Evolutionary conservation across 1,140 invertebrate species (phyloP).

Genomic region (Neodiprion fabricii): DNA sequence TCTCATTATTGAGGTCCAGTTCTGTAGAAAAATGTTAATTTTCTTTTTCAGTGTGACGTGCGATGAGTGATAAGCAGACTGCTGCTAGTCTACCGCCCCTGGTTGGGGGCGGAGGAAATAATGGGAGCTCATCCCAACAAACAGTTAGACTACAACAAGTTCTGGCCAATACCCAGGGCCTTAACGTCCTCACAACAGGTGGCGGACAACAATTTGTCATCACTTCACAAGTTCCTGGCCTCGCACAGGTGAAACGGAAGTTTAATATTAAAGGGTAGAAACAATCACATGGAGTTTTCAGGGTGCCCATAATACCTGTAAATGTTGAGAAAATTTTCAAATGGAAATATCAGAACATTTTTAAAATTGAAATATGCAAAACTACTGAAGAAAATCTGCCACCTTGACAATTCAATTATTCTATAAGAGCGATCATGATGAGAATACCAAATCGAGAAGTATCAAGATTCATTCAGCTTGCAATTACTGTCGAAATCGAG

Average conservation of each 20-base stretch:
- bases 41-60: slow-evolving; percentile 52
- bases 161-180: slow-evolving; percentile 55
- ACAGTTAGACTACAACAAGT: slow-evolving; percentile 60
- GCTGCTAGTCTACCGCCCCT: slow-evolving; percentile 59
- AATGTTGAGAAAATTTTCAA: slow-evolving; percentile 30
- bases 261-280: neutral
- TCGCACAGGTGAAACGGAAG: slow-evolving; percentile 49
- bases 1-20: too few species aligned
- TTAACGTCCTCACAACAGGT: slow-evolving; percentile 57
- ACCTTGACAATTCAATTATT: too few species aligned
- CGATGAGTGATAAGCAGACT: slow-evolving; percentile 63
- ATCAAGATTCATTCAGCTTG: slow-evolving; percentile 40
- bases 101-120: slow-evolving; percentile 54
- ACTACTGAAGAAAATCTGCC: too few species aligned
- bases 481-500: slow-evolving; percentile 39
- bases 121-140: slow-evolving; percentile 52
- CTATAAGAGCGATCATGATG: slow-evolving; percentile 27
- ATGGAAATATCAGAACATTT: too few species aligned
- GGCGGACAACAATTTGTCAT: slow-evolving; percentile 61
- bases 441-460: slow-evolving; percentile 43
- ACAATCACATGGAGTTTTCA: too few species aligned
- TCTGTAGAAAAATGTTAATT: too few species aligned
- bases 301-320: slow-evolving; percentile 28
- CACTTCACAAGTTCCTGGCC: slow-evolving; percentile 59
- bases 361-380: too few species aligned